Percentiles rank a stretch among this genome's conserved stretches.
Evolutionary conservation across 2,113 vertebrate species (phyloP).

Genomic region (Bufo bufo): DNA sequence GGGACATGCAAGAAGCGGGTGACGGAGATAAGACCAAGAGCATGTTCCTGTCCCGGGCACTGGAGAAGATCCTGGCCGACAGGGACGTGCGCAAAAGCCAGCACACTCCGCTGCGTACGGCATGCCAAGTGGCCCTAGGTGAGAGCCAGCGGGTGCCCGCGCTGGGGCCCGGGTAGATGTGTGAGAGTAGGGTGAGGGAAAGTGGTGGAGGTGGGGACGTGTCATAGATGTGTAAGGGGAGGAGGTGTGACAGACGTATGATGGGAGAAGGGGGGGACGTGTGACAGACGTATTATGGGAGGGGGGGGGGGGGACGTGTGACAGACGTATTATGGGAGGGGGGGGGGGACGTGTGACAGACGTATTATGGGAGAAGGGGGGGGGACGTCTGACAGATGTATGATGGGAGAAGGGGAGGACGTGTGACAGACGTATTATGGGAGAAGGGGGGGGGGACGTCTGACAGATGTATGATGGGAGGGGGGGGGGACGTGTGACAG

Average conservation of each 20-base stretch:
- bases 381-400: not conserved
- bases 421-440: not conserved
- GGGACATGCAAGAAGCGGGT: not conserved
- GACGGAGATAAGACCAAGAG: not conserved
- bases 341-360: not conserved
- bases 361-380: not conserved
- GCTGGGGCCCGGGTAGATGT: not conserved
- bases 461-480: not conserved
- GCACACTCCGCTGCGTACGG: not conserved
- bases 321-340: not conserved
- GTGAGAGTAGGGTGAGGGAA: not conserved
- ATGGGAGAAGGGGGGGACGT: not conserved
- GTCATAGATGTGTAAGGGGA: not conserved
- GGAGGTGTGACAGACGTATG: not conserved
- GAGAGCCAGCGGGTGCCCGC: not conserved
- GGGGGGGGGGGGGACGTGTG: not conserved
- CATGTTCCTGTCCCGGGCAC: not conserved
- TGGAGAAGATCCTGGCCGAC: constrained; percentile 1
- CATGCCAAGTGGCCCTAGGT: not conserved
- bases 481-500: too few species aligned
- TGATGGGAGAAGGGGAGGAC: not conserved
- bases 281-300: not conserved
- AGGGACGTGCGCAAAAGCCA: not conserved
- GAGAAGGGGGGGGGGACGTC: not conserved
- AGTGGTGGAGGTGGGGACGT: not conserved